A percentile compares a stretch with the other conserved stretches of the same genome.
phyloP scores from a whole-genome alignment of 2,888 invertebrate species.

The Sepioteuthis lessoniana region DNA sequence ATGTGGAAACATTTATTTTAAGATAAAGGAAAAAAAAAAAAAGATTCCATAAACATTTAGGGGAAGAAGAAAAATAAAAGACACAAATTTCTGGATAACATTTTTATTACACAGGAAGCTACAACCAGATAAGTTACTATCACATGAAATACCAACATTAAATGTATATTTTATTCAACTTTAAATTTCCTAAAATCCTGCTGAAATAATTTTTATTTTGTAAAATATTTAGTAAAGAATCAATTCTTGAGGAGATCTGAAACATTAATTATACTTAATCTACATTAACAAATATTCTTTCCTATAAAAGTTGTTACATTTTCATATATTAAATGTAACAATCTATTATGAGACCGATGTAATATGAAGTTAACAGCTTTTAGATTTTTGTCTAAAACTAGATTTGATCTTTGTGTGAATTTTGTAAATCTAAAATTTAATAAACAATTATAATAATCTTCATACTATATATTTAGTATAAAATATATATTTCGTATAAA shows the following conservation, averaged over 20 bases:
- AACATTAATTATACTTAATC: not conserved
- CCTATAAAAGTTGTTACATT: too few relatives aligned
- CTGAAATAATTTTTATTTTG: not conserved
- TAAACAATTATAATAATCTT: too few relatives aligned
- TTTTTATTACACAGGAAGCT: not conserved
- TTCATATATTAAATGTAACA: too few relatives aligned
- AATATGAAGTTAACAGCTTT: not conserved
- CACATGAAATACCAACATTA: conserved; percentile 13
- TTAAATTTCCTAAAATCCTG: not conserved
- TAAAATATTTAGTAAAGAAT: not conserved
- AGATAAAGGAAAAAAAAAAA: too few relatives aligned
- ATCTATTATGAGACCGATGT: too few relatives aligned
- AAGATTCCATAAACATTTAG: too few relatives aligned
- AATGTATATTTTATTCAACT: not conserved
- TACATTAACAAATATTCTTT: not conserved
- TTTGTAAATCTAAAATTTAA: too few relatives aligned
- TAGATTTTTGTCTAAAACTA: not conserved
- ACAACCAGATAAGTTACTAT: not conserved
- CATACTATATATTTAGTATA: too few relatives aligned
- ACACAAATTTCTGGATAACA: not conserved
- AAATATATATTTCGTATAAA: too few relatives aligned
- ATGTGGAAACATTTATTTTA: too few relatives aligned
- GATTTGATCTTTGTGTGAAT: not conserved
- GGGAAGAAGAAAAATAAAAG: not conserved
- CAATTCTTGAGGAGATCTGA: not conserved